Evolutionary conservation across 2,888 invertebrate species (phyloP).

Genomic region (Leucophora obtusa): DNA sequence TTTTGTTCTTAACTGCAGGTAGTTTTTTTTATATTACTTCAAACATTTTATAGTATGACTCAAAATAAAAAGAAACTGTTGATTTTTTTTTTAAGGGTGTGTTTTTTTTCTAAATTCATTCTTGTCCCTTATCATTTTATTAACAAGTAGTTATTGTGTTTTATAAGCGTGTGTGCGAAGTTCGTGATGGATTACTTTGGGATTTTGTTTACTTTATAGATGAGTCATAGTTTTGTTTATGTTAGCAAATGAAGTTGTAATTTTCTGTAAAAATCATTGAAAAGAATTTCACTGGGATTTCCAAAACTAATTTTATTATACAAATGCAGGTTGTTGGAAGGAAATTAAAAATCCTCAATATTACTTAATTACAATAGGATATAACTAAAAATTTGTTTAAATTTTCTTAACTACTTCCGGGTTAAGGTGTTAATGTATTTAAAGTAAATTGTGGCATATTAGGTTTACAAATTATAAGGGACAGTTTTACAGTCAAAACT

Average conservation of each 20-base stretch:
- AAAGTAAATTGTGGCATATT: no score
- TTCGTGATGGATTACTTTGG: slow-evolving; percentile 19
- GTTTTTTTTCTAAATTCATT: slow-evolving; percentile 9
- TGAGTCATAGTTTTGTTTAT: slow-evolving; percentile 40
- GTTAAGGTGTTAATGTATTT: no score
- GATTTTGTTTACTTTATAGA: slow-evolving; percentile 25
- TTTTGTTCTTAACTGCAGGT: slow-evolving; percentile 12
- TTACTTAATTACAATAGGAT: no score
- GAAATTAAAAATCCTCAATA: no score
- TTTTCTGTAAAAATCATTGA: background rate
- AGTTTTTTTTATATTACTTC: slow-evolving; percentile 1
- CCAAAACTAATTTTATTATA: background rate
- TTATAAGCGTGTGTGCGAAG: slow-evolving; percentile 10
- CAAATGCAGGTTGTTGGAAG: background rate
- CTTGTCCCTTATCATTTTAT: slow-evolving; percentile 3
- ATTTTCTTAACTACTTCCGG: no score
- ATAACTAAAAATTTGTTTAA: no score
- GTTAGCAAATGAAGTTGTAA: slow-evolving; percentile 20
- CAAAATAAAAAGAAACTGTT: slow-evolving; percentile 42
- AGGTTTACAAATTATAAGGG: no score
- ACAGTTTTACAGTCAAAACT: no score
- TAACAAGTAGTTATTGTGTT: slow-evolving; percentile 5
- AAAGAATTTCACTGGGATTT: background rate
- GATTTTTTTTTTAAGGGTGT: slow-evolving; percentile 46
- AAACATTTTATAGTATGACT: slow-evolving; percentile 10